Conservation (phyloP, 2,888 invertebrate species). For the Empis livida region DNA sequence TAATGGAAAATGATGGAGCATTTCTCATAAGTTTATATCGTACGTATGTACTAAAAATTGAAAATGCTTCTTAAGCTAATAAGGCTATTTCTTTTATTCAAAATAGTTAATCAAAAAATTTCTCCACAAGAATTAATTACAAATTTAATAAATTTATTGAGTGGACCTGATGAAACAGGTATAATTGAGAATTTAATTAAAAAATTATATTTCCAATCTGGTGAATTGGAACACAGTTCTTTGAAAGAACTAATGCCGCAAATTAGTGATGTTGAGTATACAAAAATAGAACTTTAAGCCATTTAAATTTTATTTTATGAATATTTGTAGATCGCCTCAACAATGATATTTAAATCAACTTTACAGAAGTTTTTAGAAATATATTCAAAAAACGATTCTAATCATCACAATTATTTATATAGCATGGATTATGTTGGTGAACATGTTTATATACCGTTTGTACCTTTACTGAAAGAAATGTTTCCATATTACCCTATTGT, state of each 20-base stretch:
- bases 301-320: background rate
- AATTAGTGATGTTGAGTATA: slow-evolving; percentile 15
- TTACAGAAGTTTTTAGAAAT: slow-evolving; percentile 22
- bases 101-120: slow-evolving; percentile 8
- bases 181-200: slow-evolving; percentile 26
- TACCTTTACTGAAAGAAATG: slow-evolving; percentile 28
- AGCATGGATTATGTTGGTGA: slow-evolving; percentile 31
- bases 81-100: too few species aligned
- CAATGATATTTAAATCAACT: slow-evolving; percentile 28
- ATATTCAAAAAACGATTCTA: slow-evolving; percentile 15
- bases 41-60: too few species aligned
- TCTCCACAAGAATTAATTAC: background rate
- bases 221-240: slow-evolving; percentile 27
- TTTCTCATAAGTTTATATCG: slow-evolving; percentile 4
- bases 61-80: too few species aligned
- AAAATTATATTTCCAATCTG: slow-evolving; percentile 31
- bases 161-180: slow-evolving; percentile 11
- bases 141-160: too few species aligned
- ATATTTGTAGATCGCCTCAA: background rate
- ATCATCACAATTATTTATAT: slow-evolving; percentile 27
- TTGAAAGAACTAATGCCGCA: slow-evolving; percentile 36
- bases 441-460: slow-evolving; percentile 7
- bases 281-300: background rate
- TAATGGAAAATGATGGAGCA: slow-evolving; percentile 28
- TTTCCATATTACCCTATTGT: slow-evolving; percentile 31